A percentile compares a stretch with the other conserved stretches of the same genome.
Evolutionary conservation across 2,113 vertebrate species (phyloP).

Genomic region (Scomber colias): DNA sequence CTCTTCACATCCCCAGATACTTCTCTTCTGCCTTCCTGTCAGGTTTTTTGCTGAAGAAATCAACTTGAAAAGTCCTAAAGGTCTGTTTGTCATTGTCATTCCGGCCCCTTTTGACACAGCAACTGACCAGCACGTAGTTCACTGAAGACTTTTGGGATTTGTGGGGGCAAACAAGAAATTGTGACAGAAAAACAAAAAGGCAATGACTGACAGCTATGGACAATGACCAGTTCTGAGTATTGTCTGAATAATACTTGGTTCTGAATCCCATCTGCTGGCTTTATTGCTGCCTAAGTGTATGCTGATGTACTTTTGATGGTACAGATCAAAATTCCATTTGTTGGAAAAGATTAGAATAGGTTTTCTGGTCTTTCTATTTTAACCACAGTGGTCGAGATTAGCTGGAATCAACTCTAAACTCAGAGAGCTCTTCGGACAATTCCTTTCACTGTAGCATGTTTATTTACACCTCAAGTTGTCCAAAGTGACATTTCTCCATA

Average conservation of each 20-base stretch:
- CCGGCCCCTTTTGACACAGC: slow-evolving; percentile 37
- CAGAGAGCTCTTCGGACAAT: background rate
- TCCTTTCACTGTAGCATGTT: slow-evolving; percentile 45
- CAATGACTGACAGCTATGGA: slow-evolving; percentile 38
- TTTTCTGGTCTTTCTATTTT: background rate
- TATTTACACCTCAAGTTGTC: slow-evolving; percentile 13
- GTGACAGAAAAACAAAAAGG: slow-evolving; percentile 14
- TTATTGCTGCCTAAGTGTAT: background rate
- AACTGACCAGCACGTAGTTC: slow-evolving; percentile 25
- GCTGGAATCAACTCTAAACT: background rate
- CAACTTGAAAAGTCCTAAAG: slow-evolving; percentile 44
- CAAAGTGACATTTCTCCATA: slow-evolving; percentile 43
- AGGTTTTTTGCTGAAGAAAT: slow-evolving; percentile 67
- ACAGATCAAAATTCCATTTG: background rate
- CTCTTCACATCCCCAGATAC: slow-evolving; percentile 32
- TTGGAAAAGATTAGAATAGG: background rate
- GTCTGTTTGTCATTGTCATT: slow-evolving; percentile 51
- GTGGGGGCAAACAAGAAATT: slow-evolving; percentile 14
- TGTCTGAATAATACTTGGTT: slow-evolving; percentile 1
- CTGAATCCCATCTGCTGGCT: slow-evolving; percentile 16
- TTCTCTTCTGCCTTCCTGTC: slow-evolving; percentile 28
- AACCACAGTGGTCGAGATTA: background rate
- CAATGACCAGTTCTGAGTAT: slow-evolving; percentile 25
- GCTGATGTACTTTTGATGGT: background rate
- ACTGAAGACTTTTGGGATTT: slow-evolving; percentile 48